Evolutionary conservation across 2,797 vertebrate genomes (phyloP), one percentile per base, ranked within the genome.

Genomic region (Pyrocephalus nanus): DNA sequence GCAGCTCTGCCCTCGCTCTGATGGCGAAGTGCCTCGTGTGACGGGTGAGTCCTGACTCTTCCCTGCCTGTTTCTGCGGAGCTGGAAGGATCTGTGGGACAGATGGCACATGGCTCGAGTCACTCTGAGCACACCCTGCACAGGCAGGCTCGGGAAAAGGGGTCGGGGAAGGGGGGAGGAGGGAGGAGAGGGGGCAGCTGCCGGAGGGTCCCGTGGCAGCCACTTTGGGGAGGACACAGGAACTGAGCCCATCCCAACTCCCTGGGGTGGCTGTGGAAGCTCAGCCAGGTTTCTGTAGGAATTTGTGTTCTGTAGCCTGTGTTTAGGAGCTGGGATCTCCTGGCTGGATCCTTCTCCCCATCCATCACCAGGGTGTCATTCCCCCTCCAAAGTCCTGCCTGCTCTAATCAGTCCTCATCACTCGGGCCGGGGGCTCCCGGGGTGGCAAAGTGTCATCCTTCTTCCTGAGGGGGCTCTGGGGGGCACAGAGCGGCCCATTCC

Each of bases 21-120:
- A 1, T 10, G 0, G 9, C 0, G 7, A 23, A 66, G n/a, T 2
- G 38, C 40, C 42, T 15, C 0, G 2, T 23, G 1, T 12, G 26
- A 30, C 48, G 2, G 0, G 17, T 0, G 15, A 43, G 22, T 4
- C 20, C 57, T 25, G 85, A 45, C 77, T 45, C 77, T 71, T 51
- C 1, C 4, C 85, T 77, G 92, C 73, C 80, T 21, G 26, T 9
- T 58, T 22, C 90, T 47, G n/a, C 3, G 12, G 27, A 55, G 60
- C 65, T 4, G 7, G 38, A 47, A 30, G 83, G 8, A 22, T 7
- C 73, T 17, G 69, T 54, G 92, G 88, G 88, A n/a, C n/a, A n/a
- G n/a, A n/a, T n/a, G n/a, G 86, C 92, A 86, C 58, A 88, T 60
- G 92, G 62, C 29, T 32, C 45, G 0, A 60, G 78, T 71, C 85